Evolutionary conservation across 2,113 vertebrate genomes (phyloP).

Genomic region (Urocitellus parryii): DNA sequence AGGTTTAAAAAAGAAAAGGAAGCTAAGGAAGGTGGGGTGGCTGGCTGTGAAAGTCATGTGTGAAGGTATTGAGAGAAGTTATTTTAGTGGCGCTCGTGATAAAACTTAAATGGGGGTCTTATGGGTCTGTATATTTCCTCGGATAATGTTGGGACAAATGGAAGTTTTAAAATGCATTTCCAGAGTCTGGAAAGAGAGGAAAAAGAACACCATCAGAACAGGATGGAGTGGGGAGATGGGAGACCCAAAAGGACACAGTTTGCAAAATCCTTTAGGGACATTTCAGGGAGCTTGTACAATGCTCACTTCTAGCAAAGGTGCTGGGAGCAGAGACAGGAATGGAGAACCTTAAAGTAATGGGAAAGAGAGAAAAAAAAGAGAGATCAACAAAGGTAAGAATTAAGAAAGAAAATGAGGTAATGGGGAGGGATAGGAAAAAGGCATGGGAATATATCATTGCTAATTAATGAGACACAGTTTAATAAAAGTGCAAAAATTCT

Average conservation of each 20-base stretch:
- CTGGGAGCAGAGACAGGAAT: neutral
- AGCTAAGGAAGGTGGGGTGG: constrained; percentile 45
- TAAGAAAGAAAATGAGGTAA: neutral
- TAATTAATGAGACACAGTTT: neutral
- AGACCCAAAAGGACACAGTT: neutral
- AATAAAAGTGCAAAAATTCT: neutral
- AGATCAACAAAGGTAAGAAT: neutral
- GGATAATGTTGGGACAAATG: constrained; percentile 56
- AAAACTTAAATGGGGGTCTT: constrained; percentile 81
- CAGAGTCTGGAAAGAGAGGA: neutral
- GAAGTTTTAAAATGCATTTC: constrained; percentile 40
- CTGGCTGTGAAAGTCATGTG: constrained; percentile 65
- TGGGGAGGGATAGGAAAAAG: neutral
- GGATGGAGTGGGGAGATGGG: too few species aligned
- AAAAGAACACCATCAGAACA: neutral
- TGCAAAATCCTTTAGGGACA: neutral
- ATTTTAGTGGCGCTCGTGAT: constrained; percentile 74
- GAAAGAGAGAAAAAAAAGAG: neutral
- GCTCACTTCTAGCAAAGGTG: neutral
- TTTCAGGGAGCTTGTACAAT: neutral
- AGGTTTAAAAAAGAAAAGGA: constrained; percentile 78
- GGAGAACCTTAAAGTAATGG: neutral
- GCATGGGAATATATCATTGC: fast-evolving
- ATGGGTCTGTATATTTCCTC: constrained; percentile 42
- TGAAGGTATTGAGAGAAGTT: constrained; percentile 71